These are phyloP conservation scores for Melanotaenia nigrans DNA, from an alignment of 2,797 vertebrate genomes.

Conservation along the genomic window DNA sequence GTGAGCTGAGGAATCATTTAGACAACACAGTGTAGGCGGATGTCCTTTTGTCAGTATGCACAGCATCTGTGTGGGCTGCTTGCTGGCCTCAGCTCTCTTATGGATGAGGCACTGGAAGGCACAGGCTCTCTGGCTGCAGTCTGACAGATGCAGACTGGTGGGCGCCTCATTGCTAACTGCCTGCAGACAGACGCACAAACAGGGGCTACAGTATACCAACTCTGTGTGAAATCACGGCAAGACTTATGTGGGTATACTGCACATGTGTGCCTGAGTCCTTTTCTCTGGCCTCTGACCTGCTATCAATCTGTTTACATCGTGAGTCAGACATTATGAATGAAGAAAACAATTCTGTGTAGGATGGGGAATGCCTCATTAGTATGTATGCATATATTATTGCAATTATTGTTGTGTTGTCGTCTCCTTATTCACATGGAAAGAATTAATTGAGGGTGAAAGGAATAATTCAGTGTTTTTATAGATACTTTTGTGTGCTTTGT, in stretches of 20 bases:
- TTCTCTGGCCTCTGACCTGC: slow-evolving; percentile 53
- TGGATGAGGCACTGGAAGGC: slow-evolving; percentile 73
- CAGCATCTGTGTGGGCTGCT: slow-evolving; percentile 79
- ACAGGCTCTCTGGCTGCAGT: slow-evolving; percentile 70
- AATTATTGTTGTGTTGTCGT: slow-evolving; percentile 16
- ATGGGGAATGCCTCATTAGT: slow-evolving; percentile 56
- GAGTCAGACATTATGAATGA: slow-evolving; percentile 67
- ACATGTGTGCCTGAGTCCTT: slow-evolving; percentile 50
- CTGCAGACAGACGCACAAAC: slow-evolving; percentile 67
- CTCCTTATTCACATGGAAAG: neutral
- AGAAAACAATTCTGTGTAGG: slow-evolving; percentile 58
- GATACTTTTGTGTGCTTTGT: neutral
- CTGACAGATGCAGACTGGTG: slow-evolving; percentile 85
- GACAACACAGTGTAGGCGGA: slow-evolving; percentile 80
- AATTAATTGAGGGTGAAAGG: neutral
- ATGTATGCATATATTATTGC: slow-evolving; percentile 25
- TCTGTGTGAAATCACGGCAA: slow-evolving; percentile 48
- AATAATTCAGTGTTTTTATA: neutral
- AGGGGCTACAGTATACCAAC: slow-evolving; percentile 42
- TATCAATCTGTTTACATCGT: slow-evolving; percentile 57
- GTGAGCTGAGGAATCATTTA: slow-evolving; percentile 81
- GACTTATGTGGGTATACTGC: slow-evolving; percentile 39
- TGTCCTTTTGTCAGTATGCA: slow-evolving; percentile 80
- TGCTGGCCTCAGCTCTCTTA: slow-evolving; percentile 76
- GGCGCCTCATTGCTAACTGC: slow-evolving; percentile 73